Percentiles rank a stretch among this genome's conserved stretches.
phyloP scores from a whole-genome alignment of 2,113 vertebrate genomes.

The Spheniscus mendiculus region DNA sequence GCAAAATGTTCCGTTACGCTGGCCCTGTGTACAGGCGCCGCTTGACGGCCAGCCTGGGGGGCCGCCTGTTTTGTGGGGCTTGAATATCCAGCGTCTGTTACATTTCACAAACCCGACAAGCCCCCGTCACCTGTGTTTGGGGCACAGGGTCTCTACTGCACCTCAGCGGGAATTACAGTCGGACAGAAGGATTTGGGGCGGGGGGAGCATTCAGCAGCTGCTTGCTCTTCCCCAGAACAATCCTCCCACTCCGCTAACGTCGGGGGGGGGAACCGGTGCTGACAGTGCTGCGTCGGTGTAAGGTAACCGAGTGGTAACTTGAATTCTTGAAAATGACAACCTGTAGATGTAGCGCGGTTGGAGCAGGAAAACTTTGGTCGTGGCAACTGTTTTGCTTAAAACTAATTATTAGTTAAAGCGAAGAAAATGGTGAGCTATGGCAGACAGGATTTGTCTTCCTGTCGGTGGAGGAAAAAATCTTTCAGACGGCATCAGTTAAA shows the following conservation, averaged over 20 bases:
- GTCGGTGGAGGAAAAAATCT: not conserved
- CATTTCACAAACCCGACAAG: too few relatives aligned
- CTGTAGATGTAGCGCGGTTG: not conserved
- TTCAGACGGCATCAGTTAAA: not conserved
- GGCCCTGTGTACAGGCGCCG: not conserved
- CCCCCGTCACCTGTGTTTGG: not conserved
- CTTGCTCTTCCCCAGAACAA: not conserved
- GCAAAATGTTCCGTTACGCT: not conserved
- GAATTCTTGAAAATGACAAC: not conserved
- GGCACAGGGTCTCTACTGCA: not conserved
- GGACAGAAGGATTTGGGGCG: not conserved
- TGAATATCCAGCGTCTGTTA: fast-evolving
- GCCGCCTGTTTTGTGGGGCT: not conserved
- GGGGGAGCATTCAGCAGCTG: not conserved
- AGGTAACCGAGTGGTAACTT: too few relatives aligned
- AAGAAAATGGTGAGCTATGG: not conserved
- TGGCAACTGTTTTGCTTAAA: not conserved
- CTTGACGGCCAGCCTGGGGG: not conserved
- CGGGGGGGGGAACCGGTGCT: fast-evolving
- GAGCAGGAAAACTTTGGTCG: not conserved
- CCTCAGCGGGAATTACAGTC: not conserved
- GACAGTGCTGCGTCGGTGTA: fast-evolving
- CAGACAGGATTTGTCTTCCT: not conserved
- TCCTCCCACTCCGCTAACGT: fast-evolving
- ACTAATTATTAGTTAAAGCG: not conserved